phyloP scores from a whole-genome alignment of 2,888 invertebrate genomes.

The Catocala nupta region DNA sequence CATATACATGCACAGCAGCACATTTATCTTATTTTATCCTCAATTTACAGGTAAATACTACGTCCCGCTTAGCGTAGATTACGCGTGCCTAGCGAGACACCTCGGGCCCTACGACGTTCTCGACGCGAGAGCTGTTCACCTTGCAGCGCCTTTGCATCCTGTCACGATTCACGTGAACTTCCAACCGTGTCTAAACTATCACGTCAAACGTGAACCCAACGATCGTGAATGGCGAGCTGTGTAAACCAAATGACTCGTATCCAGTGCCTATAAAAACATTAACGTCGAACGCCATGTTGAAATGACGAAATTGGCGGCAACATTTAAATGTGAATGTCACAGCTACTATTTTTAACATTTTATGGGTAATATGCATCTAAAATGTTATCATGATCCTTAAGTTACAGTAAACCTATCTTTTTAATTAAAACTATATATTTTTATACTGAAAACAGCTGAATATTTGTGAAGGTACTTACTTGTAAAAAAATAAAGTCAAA shows the following conservation, averaged over 20 bases:
- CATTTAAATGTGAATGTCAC: slow-evolving; percentile 37
- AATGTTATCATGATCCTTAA: slow-evolving; percentile 13
- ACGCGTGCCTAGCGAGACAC: slow-evolving; percentile 90
- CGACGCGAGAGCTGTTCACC: slow-evolving; percentile 84
- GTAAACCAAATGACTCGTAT: slow-evolving; percentile 39
- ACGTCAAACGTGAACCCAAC: slow-evolving; percentile 72
- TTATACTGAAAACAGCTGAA: slow-evolving; percentile 30
- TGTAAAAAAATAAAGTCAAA: not conserved
- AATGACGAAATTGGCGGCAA: slow-evolving; percentile 29
- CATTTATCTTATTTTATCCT: not conserved
- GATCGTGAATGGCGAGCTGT: slow-evolving; percentile 70
- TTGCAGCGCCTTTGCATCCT: slow-evolving; percentile 91
- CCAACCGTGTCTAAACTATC: slow-evolving; percentile 79
- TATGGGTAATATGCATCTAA: not conserved
- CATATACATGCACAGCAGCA: too few species aligned
- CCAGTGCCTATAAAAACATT: slow-evolving; percentile 27
- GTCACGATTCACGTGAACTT: slow-evolving; percentile 97
- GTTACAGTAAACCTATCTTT: slow-evolving; percentile 23
- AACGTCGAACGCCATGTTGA: slow-evolving; percentile 23
- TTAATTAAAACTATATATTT: slow-evolving; percentile 25
- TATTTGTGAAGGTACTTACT: slow-evolving; percentile 35
- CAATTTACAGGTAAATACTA: slow-evolving; percentile 89
- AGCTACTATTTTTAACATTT: slow-evolving; percentile 25
- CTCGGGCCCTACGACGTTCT: slow-evolving; percentile 88
- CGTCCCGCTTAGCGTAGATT: slow-evolving; percentile 94